Evolutionary conservation across 2,113 vertebrate species (phyloP).

Genomic region (Hemibagrus wyckioides): DNA sequence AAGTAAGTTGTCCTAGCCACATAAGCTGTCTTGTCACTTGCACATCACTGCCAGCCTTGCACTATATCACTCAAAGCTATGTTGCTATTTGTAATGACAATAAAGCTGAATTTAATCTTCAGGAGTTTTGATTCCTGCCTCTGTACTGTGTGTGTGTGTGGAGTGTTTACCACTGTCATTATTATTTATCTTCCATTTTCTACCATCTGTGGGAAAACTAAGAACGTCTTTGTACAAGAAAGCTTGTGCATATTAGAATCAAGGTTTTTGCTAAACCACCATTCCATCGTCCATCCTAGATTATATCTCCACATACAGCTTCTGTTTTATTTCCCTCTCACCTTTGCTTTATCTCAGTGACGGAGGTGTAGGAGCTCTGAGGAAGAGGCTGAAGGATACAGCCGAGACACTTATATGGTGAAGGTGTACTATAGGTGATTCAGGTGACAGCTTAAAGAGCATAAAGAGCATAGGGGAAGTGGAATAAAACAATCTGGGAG

Average conservation of each 20-base stretch:
- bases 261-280: too few species aligned
- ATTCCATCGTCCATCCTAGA: not conserved
- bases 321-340: slow-evolving; percentile 6
- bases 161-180: not conserved
- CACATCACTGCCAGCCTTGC: not conserved
- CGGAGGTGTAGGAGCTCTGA: slow-evolving; percentile 52
- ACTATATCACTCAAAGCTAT: not conserved
- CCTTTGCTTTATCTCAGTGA: slow-evolving; percentile 54
- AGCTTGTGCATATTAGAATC: not conserved
- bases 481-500: not conserved
- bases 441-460: not conserved
- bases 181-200: not conserved
- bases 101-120: not conserved
- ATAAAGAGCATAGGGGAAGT: not conserved
- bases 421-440: not conserved
- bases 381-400: slow-evolving; percentile 82
- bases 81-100: not conserved
- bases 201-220: not conserved
- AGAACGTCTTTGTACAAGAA: not conserved
- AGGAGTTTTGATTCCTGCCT: too few species aligned
- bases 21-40: not conserved
- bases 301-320: not conserved
- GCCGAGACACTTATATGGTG: slow-evolving; percentile 84
- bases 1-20: too few species aligned
- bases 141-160: too few species aligned